A percentile compares a stretch with the other conserved stretches of the same genome.
Evolutionary conservation across 2,113 vertebrate species (phyloP).

Genomic region (Clupea harengus): DNA sequence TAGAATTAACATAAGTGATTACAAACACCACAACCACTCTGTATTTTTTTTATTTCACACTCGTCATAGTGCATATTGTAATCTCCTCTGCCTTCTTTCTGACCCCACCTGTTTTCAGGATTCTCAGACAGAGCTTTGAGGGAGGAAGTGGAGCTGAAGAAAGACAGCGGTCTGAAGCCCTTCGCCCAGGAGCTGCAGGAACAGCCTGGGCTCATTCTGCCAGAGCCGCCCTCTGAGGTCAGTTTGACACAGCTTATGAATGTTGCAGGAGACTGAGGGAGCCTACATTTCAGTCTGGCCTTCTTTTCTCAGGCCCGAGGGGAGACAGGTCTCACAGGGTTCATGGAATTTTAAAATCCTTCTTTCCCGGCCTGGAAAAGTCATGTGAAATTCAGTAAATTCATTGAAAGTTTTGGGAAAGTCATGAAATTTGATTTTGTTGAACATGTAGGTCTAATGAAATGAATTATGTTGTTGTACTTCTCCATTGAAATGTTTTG

Average conservation of each 20-base stretch:
- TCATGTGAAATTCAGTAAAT: too few species aligned
- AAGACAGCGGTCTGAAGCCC: slow-evolving; percentile 52
- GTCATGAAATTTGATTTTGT: too few species aligned
- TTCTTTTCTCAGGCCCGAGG: background rate
- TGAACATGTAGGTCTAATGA: too few species aligned
- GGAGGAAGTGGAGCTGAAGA: slow-evolving; percentile 39
- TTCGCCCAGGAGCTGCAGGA: slow-evolving; percentile 62
- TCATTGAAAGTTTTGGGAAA: too few species aligned
- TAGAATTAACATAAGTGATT: background rate
- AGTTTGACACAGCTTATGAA: slow-evolving; percentile 28
- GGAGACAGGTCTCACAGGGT: too few species aligned
- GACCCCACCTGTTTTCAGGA: slow-evolving; percentile 52
- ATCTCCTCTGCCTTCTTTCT: background rate
- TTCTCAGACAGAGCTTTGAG: slow-evolving; percentile 44
- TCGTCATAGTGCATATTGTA: background rate
- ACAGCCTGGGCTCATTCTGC: slow-evolving; percentile 40
- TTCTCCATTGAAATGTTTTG: too few species aligned
- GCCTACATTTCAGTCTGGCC: slow-evolving; percentile 5
- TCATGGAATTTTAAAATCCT: too few species aligned
- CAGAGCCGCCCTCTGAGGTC: slow-evolving; percentile 72
- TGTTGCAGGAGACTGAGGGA: background rate
- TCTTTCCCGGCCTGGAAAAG: too few species aligned
- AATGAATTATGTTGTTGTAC: too few species aligned
- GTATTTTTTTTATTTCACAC: background rate
- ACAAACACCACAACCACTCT: background rate